phyloP scores from a whole-genome alignment of 92 coral and sea anemone genomes.

The Palythoa grandiflora region DNA sequence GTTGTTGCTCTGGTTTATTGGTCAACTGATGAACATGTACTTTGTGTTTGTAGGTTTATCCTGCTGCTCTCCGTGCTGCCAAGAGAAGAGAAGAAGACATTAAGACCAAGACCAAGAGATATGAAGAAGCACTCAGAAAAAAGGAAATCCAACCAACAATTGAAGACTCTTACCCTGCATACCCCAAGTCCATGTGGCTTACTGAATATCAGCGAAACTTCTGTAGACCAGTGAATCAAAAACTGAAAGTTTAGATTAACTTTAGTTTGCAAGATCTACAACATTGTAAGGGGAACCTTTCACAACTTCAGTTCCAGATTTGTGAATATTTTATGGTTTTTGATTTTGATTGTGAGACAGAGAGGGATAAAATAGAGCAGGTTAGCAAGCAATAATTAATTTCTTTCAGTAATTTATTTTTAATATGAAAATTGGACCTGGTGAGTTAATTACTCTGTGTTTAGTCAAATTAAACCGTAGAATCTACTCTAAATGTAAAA shows the following conservation, averaged over 20 bases:
- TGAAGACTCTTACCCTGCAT: constrained; percentile 68
- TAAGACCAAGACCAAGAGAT: constrained; percentile 66
- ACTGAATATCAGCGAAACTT: constrained; percentile 98
- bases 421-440: too few species aligned
- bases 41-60: constrained; percentile 77
- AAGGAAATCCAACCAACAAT: constrained; percentile 61
- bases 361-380: too few species aligned
- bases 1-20: not conserved
- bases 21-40: not conserved
- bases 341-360: too few species aligned
- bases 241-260: constrained; percentile 26
- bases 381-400: too few species aligned
- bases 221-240: constrained; percentile 80
- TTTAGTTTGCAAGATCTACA: too few species aligned
- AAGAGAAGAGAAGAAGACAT: constrained; percentile 92
- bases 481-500: too few species aligned
- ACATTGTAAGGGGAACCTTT: too few species aligned
- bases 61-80: constrained; percentile 95
- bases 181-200: constrained; percentile 83
- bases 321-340: too few species aligned
- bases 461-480: too few species aligned
- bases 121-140: constrained; percentile 81
- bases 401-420: too few species aligned
- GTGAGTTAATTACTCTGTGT: too few species aligned
- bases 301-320: too few species aligned